A percentile compares a stretch with the other conserved stretches of the same genome.
phyloP scores from a whole-genome alignment of 2,113 vertebrate species.

The Campylorhamphus procurvoides region DNA sequence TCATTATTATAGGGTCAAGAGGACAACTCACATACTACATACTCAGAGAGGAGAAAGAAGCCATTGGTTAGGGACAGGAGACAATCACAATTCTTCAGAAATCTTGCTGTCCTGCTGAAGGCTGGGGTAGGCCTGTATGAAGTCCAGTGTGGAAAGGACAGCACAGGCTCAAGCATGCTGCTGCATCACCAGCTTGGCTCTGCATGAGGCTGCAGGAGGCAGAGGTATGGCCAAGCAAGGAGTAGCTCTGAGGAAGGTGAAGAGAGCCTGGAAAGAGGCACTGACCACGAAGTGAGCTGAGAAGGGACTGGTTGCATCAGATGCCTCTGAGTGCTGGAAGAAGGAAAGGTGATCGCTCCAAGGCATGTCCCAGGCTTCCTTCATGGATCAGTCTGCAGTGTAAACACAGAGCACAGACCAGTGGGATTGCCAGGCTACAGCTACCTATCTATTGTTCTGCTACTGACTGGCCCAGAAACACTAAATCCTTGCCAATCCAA shows the following conservation, averaged over 20 bases:
- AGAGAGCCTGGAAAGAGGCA: neutral
- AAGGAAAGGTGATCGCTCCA: neutral
- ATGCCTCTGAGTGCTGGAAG: neutral
- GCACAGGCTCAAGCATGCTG: neutral
- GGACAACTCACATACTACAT: neutral
- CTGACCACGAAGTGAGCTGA: neutral
- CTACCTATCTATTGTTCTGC: neutral
- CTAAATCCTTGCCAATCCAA: neutral
- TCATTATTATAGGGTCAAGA: neutral
- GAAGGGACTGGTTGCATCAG: neutral
- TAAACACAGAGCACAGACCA: neutral
- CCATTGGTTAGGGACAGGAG: neutral
- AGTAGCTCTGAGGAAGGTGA: neutral
- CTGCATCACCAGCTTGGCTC: neutral
- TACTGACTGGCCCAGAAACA: neutral
- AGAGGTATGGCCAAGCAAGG: neutral
- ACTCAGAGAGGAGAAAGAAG: neutral
- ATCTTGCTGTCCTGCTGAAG: neutral
- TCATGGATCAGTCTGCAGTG: neutral
- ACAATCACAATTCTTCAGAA: neutral
- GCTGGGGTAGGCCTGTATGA: neutral
- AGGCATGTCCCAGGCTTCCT: neutral
- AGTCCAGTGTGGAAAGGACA: neutral
- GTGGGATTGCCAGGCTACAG: neutral
- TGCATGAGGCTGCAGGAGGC: neutral